Evolutionary conservation across 2,797 vertebrate genomes (phyloP).

Genomic region (Netta rufina): DNA sequence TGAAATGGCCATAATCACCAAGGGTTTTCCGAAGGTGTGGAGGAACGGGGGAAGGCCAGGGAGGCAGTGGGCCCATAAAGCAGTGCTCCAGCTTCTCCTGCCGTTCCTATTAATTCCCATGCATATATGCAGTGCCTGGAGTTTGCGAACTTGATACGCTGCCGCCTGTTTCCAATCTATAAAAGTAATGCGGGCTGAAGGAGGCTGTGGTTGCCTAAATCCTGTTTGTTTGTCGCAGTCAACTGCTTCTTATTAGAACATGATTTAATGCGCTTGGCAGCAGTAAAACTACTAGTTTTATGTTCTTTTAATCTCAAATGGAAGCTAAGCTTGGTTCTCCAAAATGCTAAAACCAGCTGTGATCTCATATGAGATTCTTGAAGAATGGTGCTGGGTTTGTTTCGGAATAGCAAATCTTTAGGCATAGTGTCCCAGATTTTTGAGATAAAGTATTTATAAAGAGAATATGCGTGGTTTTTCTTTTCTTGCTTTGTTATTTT

Average conservation of each 20-base stretch:
- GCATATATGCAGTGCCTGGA: neutral
- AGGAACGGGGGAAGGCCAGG: neutral
- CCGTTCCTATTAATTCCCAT: slow-evolving; percentile 3
- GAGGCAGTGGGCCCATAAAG: slow-evolving; percentile 39
- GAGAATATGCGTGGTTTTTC: neutral
- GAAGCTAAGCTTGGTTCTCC: slow-evolving; percentile 59
- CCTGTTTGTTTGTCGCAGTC: slow-evolving; percentile 28
- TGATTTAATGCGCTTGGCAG: slow-evolving; percentile 47
- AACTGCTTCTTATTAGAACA: slow-evolving; percentile 42
- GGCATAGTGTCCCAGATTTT: neutral
- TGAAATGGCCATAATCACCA: slow-evolving; percentile 22
- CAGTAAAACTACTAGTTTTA: slow-evolving; percentile 57
- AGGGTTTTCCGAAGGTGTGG: slow-evolving; percentile 22
- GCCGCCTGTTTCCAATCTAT: slow-evolving; percentile 11
- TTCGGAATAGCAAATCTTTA: neutral
- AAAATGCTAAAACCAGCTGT: slow-evolving; percentile 47
- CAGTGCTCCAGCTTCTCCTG: neutral
- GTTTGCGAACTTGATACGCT: neutral
- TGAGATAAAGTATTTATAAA: neutral
- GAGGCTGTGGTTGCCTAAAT: slow-evolving; percentile 3
- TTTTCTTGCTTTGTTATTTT: neutral
- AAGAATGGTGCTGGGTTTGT: neutral
- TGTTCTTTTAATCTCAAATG: slow-evolving; percentile 61
- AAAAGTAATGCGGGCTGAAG: neutral
- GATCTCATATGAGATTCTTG: neutral